Evolutionary conservation across 2,113 vertebrate species (phyloP).

Genomic region (Symphodus melops): DNA sequence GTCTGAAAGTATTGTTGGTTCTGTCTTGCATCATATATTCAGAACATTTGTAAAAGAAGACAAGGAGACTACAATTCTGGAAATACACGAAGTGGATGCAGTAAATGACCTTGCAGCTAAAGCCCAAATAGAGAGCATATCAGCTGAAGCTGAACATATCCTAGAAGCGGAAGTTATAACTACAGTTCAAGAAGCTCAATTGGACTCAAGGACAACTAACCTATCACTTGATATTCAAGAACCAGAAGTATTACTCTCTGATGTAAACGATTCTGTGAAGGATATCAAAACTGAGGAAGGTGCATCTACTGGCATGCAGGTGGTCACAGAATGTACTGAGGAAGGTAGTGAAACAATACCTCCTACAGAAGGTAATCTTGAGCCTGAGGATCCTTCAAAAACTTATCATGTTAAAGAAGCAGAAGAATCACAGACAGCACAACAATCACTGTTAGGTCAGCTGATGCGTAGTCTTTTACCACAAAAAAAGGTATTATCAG

Average conservation of each 20-base stretch:
- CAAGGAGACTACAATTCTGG: conserved; percentile 35
- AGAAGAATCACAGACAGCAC: background rate
- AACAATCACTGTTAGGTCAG: background rate
- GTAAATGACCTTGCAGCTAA: conserved; percentile 30
- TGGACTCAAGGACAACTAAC: too few species aligned
- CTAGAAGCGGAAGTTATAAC: too few species aligned
- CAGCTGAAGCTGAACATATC: too few species aligned
- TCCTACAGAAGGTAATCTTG: too few species aligned
- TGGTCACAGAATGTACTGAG: too few species aligned
- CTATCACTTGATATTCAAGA: background rate
- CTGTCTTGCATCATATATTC: conserved; percentile 49
- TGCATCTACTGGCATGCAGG: too few species aligned
- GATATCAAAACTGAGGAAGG: too few species aligned
- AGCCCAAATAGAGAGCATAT: conserved; percentile 46
- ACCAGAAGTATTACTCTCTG: background rate
- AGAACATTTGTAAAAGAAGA: conserved; percentile 37
- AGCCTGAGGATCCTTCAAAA: too few species aligned
- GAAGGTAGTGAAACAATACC: too few species aligned
- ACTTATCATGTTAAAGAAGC: background rate
- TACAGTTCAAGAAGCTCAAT: too few species aligned
- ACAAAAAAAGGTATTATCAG: too few species aligned
- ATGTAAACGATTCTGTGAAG: background rate
- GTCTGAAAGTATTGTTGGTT: conserved; percentile 48
- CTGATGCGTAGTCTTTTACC: too few species aligned
- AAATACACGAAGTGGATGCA: conserved; percentile 51